Evolutionary conservation across 2,888 invertebrate genomes (phyloP).

Genomic region (Tromatobia lineatoria): DNA sequence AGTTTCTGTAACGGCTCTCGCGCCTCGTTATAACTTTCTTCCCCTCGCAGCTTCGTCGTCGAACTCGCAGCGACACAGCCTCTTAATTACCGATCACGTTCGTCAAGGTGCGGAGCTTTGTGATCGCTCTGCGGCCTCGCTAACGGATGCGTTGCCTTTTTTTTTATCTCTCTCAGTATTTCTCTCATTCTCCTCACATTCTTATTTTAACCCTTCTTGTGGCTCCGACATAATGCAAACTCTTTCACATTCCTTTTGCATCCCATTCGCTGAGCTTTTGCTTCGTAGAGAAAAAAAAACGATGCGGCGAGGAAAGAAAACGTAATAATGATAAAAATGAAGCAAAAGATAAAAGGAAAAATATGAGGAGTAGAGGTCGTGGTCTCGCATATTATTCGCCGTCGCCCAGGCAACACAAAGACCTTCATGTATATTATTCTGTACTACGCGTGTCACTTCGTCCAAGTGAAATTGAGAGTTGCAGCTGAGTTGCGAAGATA

Average conservation of each 20-base stretch:
- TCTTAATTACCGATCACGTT: constrained; percentile 56
- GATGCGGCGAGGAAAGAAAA: constrained; percentile 34
- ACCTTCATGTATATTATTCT: neutral
- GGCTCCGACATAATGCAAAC: constrained; percentile 23
- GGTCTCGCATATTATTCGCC: constrained; percentile 60
- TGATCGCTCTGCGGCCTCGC: constrained; percentile 15
- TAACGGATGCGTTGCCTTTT: constrained; percentile 29
- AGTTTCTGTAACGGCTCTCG: constrained; percentile 53
- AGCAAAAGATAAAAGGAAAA: constrained; percentile 31
- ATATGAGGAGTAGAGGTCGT: constrained; percentile 47
- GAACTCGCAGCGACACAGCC: neutral
- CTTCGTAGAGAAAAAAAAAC: constrained; percentile 31
- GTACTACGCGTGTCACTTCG: constrained; percentile 47
- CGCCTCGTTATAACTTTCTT: constrained; percentile 60
- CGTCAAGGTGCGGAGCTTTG: constrained; percentile 53
- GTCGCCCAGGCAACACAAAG: constrained; percentile 52
- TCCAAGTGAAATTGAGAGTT: constrained; percentile 63
- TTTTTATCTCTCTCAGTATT: neutral
- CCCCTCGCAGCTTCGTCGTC: constrained; percentile 29
- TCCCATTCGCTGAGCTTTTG: constrained; percentile 29
- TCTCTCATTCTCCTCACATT: constrained; percentile 13
- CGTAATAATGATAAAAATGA: constrained; percentile 43
- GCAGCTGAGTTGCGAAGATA: constrained; percentile 44
- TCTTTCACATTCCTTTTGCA: constrained; percentile 21
- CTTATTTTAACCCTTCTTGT: constrained; percentile 73